These are phyloP conservation scores for Cephalotes varians DNA, from an alignment of 2,888 invertebrate species.

Conservation along the genomic window DNA sequence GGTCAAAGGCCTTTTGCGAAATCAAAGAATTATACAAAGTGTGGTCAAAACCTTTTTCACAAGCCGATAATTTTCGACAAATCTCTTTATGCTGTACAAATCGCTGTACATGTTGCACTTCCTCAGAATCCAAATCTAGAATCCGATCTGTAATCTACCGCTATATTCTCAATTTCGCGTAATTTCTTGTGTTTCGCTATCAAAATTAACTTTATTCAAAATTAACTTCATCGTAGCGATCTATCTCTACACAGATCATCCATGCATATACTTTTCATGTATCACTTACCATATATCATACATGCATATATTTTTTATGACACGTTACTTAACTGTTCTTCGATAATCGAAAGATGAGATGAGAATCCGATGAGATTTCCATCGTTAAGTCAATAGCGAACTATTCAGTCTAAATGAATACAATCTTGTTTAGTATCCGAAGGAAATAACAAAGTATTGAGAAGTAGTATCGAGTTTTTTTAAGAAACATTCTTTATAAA, in stretches of 20 bases:
- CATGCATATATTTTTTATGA: neutral
- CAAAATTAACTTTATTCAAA: too few relatives aligned
- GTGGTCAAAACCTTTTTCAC: constrained; percentile 38
- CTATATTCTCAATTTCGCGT: neutral
- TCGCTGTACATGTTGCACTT: neutral
- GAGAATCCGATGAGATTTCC: neutral
- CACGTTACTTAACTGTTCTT: neutral
- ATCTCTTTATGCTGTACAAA: neutral
- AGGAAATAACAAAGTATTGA: neutral
- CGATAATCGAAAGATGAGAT: constrained; percentile 27
- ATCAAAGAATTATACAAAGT: constrained; percentile 67
- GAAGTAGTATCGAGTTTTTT: neutral
- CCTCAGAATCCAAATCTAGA: neutral
- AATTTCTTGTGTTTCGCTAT: neutral
- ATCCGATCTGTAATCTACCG: constrained; percentile 7
- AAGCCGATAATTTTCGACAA: constrained; percentile 2
- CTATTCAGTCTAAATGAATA: constrained; percentile 4
- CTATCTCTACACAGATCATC: too few relatives aligned
- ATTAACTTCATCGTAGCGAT: neutral
- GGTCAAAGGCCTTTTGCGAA: constrained; percentile 79
- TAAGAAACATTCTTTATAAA: neutral
- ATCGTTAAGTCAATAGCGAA: neutral
- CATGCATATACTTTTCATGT: too few relatives aligned
- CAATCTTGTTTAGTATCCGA: constrained; percentile 18
- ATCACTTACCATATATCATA: too few relatives aligned